Evolutionary conservation across 2,113 vertebrate species (phyloP), one percentile per base, ranked within the genome.

Genomic region (Aphyosemion australe): DNA sequence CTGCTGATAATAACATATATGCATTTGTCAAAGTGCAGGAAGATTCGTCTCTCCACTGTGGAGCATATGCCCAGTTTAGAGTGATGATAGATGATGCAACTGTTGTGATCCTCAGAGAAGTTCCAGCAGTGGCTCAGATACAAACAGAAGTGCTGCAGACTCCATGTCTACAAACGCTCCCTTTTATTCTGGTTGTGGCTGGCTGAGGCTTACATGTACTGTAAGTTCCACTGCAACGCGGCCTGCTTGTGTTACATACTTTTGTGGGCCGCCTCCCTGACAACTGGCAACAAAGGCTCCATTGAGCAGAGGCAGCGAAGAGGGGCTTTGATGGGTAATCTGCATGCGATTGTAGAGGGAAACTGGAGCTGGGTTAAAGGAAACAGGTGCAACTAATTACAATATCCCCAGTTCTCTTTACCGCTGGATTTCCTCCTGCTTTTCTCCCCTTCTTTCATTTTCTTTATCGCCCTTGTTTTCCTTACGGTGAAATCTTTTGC

Each of bases 331-430:
- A 93, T 91, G 90, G 86, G 83, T 92, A 88, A 92, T 92, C 91
- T 93, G 88, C 91, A 90, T 87, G 86, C 76, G 83, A 89, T 92
- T 92, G 90, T 88, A 84, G 85, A 85, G 83, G 78, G 90, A 88
- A 93, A 92, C 90, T 82, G 76, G 91, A 92, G 88, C 88, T 75
- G 85, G 80, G 80, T 88, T 90, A 88, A 91, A 92, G 89, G 91
- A 92, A 93, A 92, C 93, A 93, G 92, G 92, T 93, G 92, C 91
- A 92, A 90, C 88, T 92, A 85, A 91, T 93, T 93, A 93, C 84
- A 88, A 91, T 85, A 83, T 79, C 85, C 87, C 79, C 80, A 88
- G 79, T 85, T 75, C 68, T 76, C 66, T 64, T 81, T 78, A 78
- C 84, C 72, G 72, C 79, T 87, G 84, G 82, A 87, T 88, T 87